Evolutionary conservation across 2,888 invertebrate genomes (phyloP).

Genomic region (Chymomyza fuscimana): DNA sequence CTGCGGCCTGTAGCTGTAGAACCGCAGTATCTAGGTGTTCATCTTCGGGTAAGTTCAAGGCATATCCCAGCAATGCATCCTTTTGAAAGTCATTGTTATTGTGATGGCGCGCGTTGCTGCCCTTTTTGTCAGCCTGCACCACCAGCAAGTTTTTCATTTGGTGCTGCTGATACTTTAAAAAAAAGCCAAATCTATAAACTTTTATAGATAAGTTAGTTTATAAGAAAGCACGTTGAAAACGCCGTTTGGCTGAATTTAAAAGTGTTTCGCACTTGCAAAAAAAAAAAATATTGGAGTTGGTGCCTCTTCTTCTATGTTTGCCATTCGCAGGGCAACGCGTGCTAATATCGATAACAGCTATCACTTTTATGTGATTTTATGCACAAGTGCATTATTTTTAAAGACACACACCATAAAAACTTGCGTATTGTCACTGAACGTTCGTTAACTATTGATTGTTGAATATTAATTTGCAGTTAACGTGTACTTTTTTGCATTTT

Average conservation of each 20-base stretch:
- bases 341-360: background rate
- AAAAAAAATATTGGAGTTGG: background rate
- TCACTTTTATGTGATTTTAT: background rate
- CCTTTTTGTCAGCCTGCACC: slow-evolving; percentile 32
- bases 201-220: background rate
- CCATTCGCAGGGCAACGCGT: background rate
- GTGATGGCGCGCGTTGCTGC: background rate
- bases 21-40: slow-evolving; percentile 48
- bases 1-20: slow-evolving; percentile 50
- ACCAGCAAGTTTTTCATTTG: slow-evolving; percentile 30
- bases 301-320: background rate
- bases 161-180: background rate
- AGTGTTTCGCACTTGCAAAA: background rate
- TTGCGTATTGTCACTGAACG: background rate
- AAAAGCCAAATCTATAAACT: background rate
- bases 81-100: slow-evolving; percentile 39
- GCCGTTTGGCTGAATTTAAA: background rate
- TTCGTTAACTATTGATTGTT: background rate
- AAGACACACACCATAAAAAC: background rate
- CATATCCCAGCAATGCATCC: slow-evolving; percentile 45
- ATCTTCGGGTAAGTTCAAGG: slow-evolving; percentile 37
- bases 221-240: background rate
- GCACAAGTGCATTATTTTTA: background rate
- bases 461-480: background rate
- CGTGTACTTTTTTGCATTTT: background rate